Evolutionary conservation across 2,113 vertebrate species (phyloP), one percentile per base, ranked within the genome.

Genomic region (Dromas ardeola): DNA sequence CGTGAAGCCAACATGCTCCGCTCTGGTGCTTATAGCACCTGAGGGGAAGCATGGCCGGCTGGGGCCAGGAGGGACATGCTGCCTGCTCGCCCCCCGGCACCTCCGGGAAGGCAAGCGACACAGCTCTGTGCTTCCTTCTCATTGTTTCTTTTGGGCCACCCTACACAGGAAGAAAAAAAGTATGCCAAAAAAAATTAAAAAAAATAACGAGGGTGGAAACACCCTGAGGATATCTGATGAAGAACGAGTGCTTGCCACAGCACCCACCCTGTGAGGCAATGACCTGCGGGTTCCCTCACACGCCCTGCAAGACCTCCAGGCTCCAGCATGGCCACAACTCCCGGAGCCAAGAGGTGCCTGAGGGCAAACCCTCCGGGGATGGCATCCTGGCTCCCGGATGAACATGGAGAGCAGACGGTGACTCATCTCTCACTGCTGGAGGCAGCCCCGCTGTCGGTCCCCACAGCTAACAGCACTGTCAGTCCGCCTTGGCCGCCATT

Each of bases 371-470:
- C 34, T 30, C 17, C 15, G 0, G 0, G 23, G 5, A n/a, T 11
- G 27, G 27, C 2, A 1, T 8, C 59, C 43, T 5, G 49, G 49
- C 63, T 38, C 36, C 23, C 7, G 43, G 49, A 8, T 7, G 17
- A 1, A 6, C 18, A 11, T 1, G 1, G 8, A 62, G 9, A 38
- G 66, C 5, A 14, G 12, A 6, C 1, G 3, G 10, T 0, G 5
- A 21, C 27, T 34, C 15, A 6, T 15, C 6, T 27, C 71, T 12
- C 1, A 0, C 32, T 30, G 42, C 49, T 22, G 27, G 43, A 43
- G 22, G 42, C 49, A 58, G 59, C n/a, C 32, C 8, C 7, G 0
- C 38, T 0, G 0, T 17, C 56, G 13, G 17, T 25, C 49, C 29
- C 78, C 43, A 15, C n/a, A 17, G 56, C 30, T 20, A 30, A 12